Evolutionary conservation across 2,113 vertebrate genomes (phyloP), one percentile per base, ranked within the genome.

Genomic region (Engystomops pustulosus): DNA sequence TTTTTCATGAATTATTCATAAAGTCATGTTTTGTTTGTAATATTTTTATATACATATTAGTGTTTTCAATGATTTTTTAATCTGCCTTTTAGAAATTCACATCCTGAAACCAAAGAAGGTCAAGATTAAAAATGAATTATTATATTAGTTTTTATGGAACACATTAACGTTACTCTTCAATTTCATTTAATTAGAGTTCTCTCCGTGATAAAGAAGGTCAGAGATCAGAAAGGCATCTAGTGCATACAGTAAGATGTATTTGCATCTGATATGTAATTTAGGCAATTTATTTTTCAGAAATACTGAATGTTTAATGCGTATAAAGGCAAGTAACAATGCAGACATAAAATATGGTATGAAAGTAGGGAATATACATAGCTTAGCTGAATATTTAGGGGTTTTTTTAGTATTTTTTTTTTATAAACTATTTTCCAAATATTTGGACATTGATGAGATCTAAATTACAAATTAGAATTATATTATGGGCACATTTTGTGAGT

Each of bases 201-300:
- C 49, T 58, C 32, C 78, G 74, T 83, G 83, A 79, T 84, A 79
- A 60, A 79, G 45, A 70, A 85, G 65, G 83, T 85, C 49, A 79
- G 34, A 79, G 83, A 70, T 79, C 47, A 79, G 58, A 69, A 79
- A 70, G 62, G 75, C 49, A 18, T 30, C 18, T 5, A 55, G 60
- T 68, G 55, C 34, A 18, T 49, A 32, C 23, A 69, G 74, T 8
- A 8, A 70, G 62, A 69, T 45, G 25, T 58, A 23, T 78, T n/a
- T 79, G 30, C 32, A 36, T 84, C 27, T 41, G 58, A 77, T 53
- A 76, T 51, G 72, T 60, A 67, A 45, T 67, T 86, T 79, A 49
- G 18, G 25, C 77, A 86, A 86, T 86, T 79, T 44, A 74, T 49
- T 38, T 34, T 38, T 36, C 67, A 76, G 45, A 53, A 78, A 87